A percentile compares a stretch with the other conserved stretches of the same genome.
These are phyloP conservation scores for Desoria tigrina DNA, from an alignment of 2,888 invertebrate genomes.

Conservation along the genomic window DNA sequence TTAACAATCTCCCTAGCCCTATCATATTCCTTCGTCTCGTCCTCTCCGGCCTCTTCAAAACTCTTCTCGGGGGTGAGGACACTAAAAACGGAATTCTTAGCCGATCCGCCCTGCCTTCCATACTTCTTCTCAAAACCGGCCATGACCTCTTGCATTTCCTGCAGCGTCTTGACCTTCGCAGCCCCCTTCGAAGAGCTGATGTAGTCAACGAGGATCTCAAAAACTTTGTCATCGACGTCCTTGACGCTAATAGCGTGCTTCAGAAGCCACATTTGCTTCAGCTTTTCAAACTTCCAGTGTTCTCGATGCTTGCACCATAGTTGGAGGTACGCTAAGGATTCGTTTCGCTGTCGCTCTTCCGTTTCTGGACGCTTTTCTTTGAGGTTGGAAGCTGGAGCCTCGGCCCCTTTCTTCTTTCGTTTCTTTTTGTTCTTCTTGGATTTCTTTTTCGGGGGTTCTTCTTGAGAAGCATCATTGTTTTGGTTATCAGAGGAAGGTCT, in stretches of 20 bases:
- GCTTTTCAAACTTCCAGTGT: conserved; percentile 80
- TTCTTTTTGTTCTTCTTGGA: conserved; percentile 20
- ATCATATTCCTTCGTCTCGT: conserved; percentile 57
- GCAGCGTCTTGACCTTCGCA: conserved; percentile 58
- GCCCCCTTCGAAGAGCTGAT: conserved; percentile 70
- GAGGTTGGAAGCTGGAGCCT: background rate
- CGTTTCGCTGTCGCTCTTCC: conserved; percentile 27
- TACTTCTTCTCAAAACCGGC: conserved; percentile 64
- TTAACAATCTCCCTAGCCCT: conserved; percentile 70
- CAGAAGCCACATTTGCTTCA: conserved; percentile 74
- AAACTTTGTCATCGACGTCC: conserved; percentile 60
- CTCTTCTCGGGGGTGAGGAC: conserved; percentile 54
- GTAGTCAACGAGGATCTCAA: conserved; percentile 70
- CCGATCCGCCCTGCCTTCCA: conserved; percentile 65
- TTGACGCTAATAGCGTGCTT: conserved; percentile 59
- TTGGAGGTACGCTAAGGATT: conserved; percentile 43
- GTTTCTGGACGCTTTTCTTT: conserved; percentile 21
- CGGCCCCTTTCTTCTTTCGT: conserved; percentile 11
- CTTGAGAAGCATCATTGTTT: conserved; percentile 3
- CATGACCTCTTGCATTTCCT: conserved; percentile 38
- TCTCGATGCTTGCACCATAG: conserved; percentile 71
- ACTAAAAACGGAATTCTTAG: conserved; percentile 64
- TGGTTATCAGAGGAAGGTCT: background rate
- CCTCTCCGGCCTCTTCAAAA: conserved; percentile 55
- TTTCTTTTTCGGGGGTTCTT: conserved; percentile 16